phyloP scores from a whole-genome alignment of 2,888 invertebrate species.

The Hartigia nigra region DNA sequence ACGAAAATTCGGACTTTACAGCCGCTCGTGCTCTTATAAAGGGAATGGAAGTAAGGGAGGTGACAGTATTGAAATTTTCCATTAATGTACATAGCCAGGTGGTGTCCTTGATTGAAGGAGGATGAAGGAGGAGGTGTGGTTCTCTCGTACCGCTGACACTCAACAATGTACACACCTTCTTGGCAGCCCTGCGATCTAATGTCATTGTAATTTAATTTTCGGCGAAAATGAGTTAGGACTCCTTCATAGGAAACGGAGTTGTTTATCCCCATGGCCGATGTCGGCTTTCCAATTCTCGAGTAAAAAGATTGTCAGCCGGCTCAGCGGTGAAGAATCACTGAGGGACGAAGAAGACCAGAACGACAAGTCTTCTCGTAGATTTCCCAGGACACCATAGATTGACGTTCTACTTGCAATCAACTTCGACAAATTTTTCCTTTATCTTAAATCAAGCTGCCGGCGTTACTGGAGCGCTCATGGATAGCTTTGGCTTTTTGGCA shows the following conservation, averaged over 20 bases:
- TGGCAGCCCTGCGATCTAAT: neutral
- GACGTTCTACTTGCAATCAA: neutral
- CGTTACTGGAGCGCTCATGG: neutral
- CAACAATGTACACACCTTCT: slow-evolving; percentile 10
- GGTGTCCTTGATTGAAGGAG: neutral
- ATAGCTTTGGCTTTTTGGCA: neutral
- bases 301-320: neutral
- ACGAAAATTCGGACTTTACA: neutral
- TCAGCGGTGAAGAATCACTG: slow-evolving; percentile 6
- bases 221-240: neutral
- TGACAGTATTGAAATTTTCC: neutral
- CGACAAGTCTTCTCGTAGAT: slow-evolving; percentile 7
- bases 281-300: neutral
- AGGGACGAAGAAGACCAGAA: slow-evolving; percentile 19
- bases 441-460: neutral
- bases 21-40: neutral
- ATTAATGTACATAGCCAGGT: neutral
- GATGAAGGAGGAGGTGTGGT: neutral
- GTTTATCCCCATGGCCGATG: neutral
- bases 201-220: slow-evolving; percentile 6
- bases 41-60: neutral
- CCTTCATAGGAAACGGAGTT: neutral
- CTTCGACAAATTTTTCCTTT: neutral
- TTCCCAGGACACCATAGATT: neutral
- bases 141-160: neutral